phyloP scores from a whole-genome alignment of 2,888 invertebrate genomes.

The Neoitamus cyanurus region DNA sequence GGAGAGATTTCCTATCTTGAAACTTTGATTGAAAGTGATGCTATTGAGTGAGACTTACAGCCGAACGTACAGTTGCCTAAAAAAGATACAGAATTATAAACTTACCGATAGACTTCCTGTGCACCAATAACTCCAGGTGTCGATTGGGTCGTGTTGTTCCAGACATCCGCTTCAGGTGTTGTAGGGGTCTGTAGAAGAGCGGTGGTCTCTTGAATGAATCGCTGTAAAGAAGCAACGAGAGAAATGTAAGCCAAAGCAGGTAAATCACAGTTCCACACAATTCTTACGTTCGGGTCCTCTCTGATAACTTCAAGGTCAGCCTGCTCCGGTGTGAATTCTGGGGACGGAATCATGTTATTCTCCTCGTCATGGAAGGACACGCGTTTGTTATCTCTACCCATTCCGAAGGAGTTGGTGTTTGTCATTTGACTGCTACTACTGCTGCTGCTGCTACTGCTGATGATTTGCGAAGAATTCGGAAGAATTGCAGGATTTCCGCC shows the following conservation, averaged over 20 bases:
- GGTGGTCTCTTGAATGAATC: constrained; percentile 84
- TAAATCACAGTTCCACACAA: not conserved
- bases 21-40: too few species aligned
- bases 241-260: too few species aligned
- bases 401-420: constrained; percentile 25
- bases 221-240: too few species aligned
- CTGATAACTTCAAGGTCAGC: constrained; percentile 68
- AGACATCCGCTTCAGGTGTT: constrained; percentile 70
- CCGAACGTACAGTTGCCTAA: not conserved
- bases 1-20: too few species aligned
- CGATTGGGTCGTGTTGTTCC: constrained; percentile 68
- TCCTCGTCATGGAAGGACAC: constrained; percentile 81
- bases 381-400: constrained; percentile 69
- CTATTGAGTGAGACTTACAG: too few species aligned
- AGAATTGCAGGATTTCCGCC: not conserved
- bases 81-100: constrained; percentile 42
- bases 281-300: constrained; percentile 86
- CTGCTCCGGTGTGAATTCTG: constrained; percentile 62
- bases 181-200: constrained; percentile 81
- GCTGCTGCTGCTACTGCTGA: constrained; percentile 44
- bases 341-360: constrained; percentile 60
- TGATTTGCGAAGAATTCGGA: constrained; percentile 51
- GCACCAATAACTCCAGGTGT: constrained; percentile 98
- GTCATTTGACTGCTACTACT: not conserved
- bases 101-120: constrained; percentile 93